A percentile compares a stretch with the other conserved stretches of the same genome.
These are phyloP conservation scores for Oophaga sylvatica DNA, from an alignment of 2,797 vertebrate genomes.

Conservation along the genomic window DNA sequence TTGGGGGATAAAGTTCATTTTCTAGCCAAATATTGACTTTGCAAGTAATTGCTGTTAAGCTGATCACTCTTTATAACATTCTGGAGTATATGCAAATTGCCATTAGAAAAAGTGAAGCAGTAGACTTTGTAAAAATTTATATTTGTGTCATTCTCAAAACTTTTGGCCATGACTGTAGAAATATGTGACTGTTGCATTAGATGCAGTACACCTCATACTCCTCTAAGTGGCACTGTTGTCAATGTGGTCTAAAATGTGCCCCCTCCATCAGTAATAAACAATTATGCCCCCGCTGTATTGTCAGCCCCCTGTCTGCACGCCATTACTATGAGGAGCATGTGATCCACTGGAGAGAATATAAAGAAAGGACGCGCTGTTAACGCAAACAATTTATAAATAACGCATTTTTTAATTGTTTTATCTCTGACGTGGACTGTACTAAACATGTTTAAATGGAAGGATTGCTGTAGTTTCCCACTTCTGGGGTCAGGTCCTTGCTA, in stretches of 20 bases:
- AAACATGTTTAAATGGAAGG: neutral
- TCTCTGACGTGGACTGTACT: neutral
- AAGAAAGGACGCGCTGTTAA: neutral
- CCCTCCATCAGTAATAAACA: neutral
- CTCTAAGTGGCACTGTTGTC: neutral
- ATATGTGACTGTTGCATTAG: no score
- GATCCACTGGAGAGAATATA: neutral
- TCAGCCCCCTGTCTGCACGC: neutral
- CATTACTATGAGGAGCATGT: neutral
- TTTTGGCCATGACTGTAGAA: no score
- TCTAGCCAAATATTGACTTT: no score
- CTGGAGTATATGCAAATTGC: no score
- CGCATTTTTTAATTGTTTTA: neutral
- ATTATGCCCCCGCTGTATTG: neutral
- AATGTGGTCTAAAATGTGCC: neutral
- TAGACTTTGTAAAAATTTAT: no score
- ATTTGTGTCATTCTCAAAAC: no score
- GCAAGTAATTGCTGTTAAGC: no score
- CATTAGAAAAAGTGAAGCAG: no score
- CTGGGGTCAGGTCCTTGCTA: neutral
- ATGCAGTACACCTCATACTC: neutral
- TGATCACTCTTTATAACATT: no score
- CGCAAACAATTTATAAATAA: constrained; percentile 8
- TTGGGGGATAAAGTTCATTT: no score
- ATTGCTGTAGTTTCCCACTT: neutral